phyloP scores from a whole-genome alignment of 2,113 vertebrate genomes.

The Climacteris rufus region DNA sequence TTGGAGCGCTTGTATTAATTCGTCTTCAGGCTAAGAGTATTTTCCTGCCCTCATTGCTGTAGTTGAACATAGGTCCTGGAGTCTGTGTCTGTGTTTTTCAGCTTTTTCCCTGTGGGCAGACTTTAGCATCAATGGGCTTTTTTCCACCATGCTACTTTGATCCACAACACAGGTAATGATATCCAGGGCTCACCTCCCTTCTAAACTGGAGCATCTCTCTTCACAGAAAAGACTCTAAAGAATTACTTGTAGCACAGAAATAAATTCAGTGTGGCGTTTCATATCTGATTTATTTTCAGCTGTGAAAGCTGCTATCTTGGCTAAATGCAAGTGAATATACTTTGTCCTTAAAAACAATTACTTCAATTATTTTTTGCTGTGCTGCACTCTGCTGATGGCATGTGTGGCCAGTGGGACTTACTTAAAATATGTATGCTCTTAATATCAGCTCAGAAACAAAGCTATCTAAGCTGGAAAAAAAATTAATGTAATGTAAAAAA shows the following conservation, averaged over 20 bases:
- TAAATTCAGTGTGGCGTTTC: neutral
- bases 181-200: neutral
- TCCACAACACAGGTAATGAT: neutral
- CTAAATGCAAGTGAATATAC: neutral
- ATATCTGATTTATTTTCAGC: neutral
- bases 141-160: neutral
- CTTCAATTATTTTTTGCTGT: slow-evolving; percentile 4
- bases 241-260: neutral
- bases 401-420: neutral
- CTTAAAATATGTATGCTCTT: neutral
- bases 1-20: neutral
- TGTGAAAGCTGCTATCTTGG: neutral
- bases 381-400: neutral
- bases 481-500: neutral
- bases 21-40: neutral
- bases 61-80: neutral
- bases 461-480: neutral
- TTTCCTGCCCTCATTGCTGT: neutral
- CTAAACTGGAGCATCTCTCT: neutral
- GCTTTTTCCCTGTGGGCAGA: neutral
- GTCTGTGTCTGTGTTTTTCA: neutral
- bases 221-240: neutral
- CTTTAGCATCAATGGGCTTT: neutral
- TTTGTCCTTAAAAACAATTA: slow-evolving; percentile 28
- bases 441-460: neutral